Base-by-base conservation (phyloP, 2,797 vertebrate species). In the Gallirallus australis region DNA sequence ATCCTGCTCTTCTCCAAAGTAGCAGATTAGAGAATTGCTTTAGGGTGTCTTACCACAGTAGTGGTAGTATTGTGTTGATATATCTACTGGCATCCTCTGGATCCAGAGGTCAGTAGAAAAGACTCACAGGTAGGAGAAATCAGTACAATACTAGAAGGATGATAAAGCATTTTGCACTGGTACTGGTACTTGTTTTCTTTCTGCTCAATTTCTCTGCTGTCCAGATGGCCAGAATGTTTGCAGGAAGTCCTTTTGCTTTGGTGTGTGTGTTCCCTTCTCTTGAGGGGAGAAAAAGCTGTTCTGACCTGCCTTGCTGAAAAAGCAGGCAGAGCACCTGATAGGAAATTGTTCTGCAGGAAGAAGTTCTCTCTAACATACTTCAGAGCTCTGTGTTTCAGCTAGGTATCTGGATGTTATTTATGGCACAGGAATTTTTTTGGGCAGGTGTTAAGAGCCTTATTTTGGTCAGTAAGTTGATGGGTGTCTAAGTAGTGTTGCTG, bases 1-100 rank as follows among this genome's bases (percentile, higher is more conserved):
- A 1, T 76, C 17, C 47, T 79, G 48, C n/a, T 70, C 47, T 93
- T 88, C 66, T 45, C n/a, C 50, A 15, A 48, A 69, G 81, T 16
- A 81, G 61, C 63, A 84, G 86, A 83, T 92, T 76, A 90, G 75
- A 77, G 56, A 82, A 69, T 72, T 47, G 83, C 81, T 95, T 28
- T 39, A 77, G 81, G 83, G 63, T 68, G 59, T 11, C 8, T 93
- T 91, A 70, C 42, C 47, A 4, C 33, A 17, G 83, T 52, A 63
- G 20, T 24, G 35, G 50, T 72, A 24, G 24, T 81, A 76, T 90
- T 33, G 16, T 79, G 76, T 83, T 89, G 88, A 78, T 7, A 2
- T 40, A 71, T 71, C 73, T 73, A 8, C 53, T 86, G 80, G 57
- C 56, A 39, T 86, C n/a, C 40, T 40, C 40, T 35, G 30, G 4